A percentile compares a stretch with the other conserved stretches of the same genome.
Evolutionary conservation across 1,140 invertebrate species (phyloP).

Genomic region (Anoplolepis gracilipes): DNA sequence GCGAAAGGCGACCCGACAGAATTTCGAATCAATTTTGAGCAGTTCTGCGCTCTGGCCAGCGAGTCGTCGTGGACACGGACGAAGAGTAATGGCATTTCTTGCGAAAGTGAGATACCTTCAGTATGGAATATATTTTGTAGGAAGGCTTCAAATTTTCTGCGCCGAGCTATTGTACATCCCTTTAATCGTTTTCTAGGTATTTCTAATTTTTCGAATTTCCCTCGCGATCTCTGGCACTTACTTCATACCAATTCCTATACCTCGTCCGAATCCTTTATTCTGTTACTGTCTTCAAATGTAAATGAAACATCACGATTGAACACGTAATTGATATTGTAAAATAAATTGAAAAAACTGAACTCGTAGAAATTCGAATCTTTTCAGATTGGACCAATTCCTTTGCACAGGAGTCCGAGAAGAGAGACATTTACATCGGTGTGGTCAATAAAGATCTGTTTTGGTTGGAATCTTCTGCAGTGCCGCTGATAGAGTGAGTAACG

Average conservation of each 20-base stretch:
- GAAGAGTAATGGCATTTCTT: constrained; percentile 83
- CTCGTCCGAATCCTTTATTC: neutral
- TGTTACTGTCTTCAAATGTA: neutral
- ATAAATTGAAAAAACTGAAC: constrained; percentile 15
- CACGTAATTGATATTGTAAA: constrained; percentile 12
- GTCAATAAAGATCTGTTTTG: constrained; percentile 82
- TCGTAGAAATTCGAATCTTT: constrained; percentile 49
- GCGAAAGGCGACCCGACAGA: constrained; percentile 77
- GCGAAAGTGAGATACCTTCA: constrained; percentile 86
- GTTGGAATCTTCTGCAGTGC: constrained; percentile 81
- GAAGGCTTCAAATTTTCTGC: constrained; percentile 84
- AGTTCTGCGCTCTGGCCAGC: constrained; percentile 88
- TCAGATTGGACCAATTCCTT: constrained; percentile 83
- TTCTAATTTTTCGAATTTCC: constrained; percentile 73
- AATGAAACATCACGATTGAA: neutral
- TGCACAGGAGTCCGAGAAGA: constrained; percentile 79
- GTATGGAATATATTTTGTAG: constrained; percentile 84
- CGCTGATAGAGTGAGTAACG: constrained; percentile 81
- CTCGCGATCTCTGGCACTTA: constrained; percentile 27
- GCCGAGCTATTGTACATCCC: constrained; percentile 82
- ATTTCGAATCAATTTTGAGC: constrained; percentile 88
- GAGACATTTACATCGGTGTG: constrained; percentile 82
- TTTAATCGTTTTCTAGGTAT: constrained; percentile 85
- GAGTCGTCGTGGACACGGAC: constrained; percentile 80
- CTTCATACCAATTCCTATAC: constrained; percentile 8